Base-by-base conservation (phyloP, 1,140 invertebrate species). In the Halesus radiatus region DNA sequence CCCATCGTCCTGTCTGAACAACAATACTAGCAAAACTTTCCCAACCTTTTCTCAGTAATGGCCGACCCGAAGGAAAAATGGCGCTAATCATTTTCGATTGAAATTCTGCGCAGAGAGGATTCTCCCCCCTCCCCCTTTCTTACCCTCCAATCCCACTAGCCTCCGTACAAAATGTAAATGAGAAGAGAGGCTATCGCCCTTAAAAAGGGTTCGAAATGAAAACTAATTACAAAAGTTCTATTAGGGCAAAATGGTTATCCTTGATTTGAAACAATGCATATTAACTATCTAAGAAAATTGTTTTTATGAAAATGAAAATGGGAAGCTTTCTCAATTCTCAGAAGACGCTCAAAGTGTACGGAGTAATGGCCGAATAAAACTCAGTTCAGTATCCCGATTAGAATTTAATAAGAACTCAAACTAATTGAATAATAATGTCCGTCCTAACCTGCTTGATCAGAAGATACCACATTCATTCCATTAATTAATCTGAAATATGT, bases 31-130 rank as follows among this genome's bases (percentile, higher is more conserved):
- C 58, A 82, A 82, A 82, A 80, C 37, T 78, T 82, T 80, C 64
- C 70, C 76, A 68, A 37, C 80, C 81, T 76, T 81, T 79, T 76
- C 77, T 56, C 76, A 72, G 79, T 82, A 82, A 82, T 80, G 78
- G 77, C 62, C 32, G 72, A 20, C 66, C 64, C 56, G n/a, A 29
- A 66, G 81, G 68, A 82, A 82, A 82, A 80, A 82, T 82, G 77
- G 74, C 64, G 68, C 60, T 64, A 80, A 82, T 82, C 75, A 80
- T 82, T 80, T 80, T 81, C 80, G 80, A 78, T 78, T 78, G 80
- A 81, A 81, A 78, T 81, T 78, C 76, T 66, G 53, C 70, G 78
- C 78, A 73, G 52, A 79, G 56, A 79, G 23, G 66, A 54, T 56
- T 54, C 70, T 26, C 50, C 8, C 52, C 32, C 52, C 37, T 20